Evolutionary conservation across 2,113 vertebrate genomes (phyloP).

Genomic region (Nanorana parkeri): DNA sequence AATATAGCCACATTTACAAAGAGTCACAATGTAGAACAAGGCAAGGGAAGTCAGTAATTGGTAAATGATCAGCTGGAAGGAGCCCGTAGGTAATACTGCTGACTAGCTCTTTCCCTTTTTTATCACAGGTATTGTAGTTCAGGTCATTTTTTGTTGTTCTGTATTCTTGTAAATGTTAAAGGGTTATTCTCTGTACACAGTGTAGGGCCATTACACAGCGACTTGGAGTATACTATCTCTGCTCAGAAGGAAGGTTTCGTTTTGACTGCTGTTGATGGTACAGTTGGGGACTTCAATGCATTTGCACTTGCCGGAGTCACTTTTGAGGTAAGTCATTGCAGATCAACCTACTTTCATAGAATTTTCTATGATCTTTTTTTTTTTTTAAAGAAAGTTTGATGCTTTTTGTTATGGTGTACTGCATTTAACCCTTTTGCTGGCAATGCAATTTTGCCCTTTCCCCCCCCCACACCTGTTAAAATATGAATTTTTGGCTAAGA

Average conservation of each 20-base stretch:
- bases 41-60: no score
- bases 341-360: neutral
- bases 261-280: slow-evolving; percentile 87
- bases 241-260: slow-evolving; percentile 95
- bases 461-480: no score
- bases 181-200: slow-evolving; percentile 66
- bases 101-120: no score
- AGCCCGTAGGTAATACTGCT: no score
- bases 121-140: no score
- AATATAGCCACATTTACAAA: no score
- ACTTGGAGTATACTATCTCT: slow-evolving; percentile 86
- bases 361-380: neutral
- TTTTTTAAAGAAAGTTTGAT: neutral
- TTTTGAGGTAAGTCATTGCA: slow-evolving; percentile 83
- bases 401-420: neutral
- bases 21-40: no score
- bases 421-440: no score
- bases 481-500: no score
- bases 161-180: neutral
- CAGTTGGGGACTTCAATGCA: slow-evolving; percentile 91
- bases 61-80: no score
- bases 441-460: no score
- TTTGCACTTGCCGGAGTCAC: slow-evolving; percentile 95
- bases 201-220: slow-evolving; percentile 93
- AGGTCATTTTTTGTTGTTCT: neutral